phyloP scores from a whole-genome alignment of 2,888 invertebrate species.

The Chymomyza amoena region DNA sequence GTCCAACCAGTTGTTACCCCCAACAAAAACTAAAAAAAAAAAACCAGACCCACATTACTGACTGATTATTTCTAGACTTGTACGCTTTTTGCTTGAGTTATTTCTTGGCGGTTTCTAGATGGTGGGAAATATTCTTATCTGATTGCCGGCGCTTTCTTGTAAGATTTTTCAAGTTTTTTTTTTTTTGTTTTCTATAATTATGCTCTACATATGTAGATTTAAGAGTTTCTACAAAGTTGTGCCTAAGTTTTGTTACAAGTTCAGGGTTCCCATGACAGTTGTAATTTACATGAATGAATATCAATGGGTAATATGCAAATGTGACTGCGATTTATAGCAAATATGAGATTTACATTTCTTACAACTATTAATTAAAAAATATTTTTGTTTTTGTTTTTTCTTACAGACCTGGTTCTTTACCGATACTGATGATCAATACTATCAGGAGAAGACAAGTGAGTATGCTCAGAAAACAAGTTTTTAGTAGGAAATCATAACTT shows the following conservation, averaged over 20 bases:
- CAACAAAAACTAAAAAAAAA: conserved; percentile 11
- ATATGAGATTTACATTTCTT: neutral
- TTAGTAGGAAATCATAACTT: conserved; percentile 36
- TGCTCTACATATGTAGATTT: conserved; percentile 39
- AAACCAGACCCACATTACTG: conserved; percentile 10
- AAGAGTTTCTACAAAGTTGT: neutral
- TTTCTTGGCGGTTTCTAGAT: conserved; percentile 17
- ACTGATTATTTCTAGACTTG: conserved; percentile 21
- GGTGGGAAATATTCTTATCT: conserved; percentile 70
- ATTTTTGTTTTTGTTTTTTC: conserved; percentile 21
- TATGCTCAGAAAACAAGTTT: conserved; percentile 61
- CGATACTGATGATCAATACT: conserved; percentile 89
- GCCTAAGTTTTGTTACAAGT: neutral
- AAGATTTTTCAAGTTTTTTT: conserved; percentile 36
- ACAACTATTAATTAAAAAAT: neutral
- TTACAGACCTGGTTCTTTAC: conserved; percentile 97
- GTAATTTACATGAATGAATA: neutral
- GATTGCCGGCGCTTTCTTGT: conserved; percentile 52
- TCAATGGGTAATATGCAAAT: conserved; percentile 3
- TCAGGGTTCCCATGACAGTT: neutral
- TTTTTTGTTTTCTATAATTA: conserved; percentile 21
- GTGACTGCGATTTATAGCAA: conserved; percentile 2
- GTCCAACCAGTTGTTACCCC: conserved; percentile 8
- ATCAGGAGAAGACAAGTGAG: conserved; percentile 92
- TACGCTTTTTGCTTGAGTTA: conserved; percentile 38